Evolutionary conservation across 2,888 invertebrate genomes (phyloP).

Genomic region (Flexamia atlantica): DNA sequence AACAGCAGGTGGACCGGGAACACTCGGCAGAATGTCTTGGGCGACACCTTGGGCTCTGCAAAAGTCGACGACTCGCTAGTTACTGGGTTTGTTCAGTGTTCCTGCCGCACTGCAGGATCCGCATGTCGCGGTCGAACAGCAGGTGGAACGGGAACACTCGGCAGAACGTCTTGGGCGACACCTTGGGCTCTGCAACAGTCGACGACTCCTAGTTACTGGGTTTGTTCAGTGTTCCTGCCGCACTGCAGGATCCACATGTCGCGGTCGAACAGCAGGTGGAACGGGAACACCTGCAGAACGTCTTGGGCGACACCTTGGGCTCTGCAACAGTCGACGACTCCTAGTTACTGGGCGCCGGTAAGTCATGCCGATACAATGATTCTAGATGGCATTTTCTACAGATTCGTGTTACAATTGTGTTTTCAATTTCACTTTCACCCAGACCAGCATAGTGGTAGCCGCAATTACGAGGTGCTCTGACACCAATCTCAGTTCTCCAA

Average conservation of each 20-base stretch:
- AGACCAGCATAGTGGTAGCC: too few species aligned
- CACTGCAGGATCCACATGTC: conserved; percentile 93
- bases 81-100: too few species aligned
- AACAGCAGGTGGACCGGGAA: conserved; percentile 99
- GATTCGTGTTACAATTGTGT: too few species aligned
- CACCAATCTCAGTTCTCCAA: too few species aligned
- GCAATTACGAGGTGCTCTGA: too few species aligned
- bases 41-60: conserved; percentile 92
- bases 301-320: conserved; percentile 92
- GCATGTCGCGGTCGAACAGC: conserved; percentile 93
- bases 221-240: too few species aligned
- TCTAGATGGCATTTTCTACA: too few species aligned
- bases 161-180: conserved; percentile 95
- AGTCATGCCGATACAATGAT: too few species aligned
- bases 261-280: conserved; percentile 96
- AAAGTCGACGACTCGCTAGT: too few species aligned
- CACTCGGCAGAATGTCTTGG: conserved; percentile 94
- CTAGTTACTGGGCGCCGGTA: too few species aligned
- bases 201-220: too few species aligned
- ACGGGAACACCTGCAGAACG: conserved; percentile 97
- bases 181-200: conserved; percentile 87
- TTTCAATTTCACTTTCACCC: too few species aligned
- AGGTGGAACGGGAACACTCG: conserved; percentile 97
- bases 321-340: conserved; percentile 82
- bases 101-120: conserved; percentile 94